Evolutionary conservation across 2,797 vertebrate genomes (phyloP), one percentile per base, ranked within the genome.

Genomic region (Paratrypauchen microcephalus): DNA sequence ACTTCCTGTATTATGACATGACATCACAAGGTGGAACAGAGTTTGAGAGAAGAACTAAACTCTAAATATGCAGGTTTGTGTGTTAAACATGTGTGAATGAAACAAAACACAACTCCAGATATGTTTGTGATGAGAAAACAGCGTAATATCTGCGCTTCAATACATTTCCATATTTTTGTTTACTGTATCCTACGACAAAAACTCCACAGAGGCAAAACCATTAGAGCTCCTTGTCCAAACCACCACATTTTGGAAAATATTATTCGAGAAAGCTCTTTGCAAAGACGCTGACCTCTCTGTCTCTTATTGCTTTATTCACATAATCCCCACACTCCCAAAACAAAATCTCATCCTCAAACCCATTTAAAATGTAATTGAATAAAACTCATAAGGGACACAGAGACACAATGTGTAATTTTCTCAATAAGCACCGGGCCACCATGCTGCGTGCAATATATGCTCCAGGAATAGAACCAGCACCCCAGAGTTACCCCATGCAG

Each of bases 341-440:
- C 77, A 79, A 85, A 81, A 80, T 65, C 56, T 11, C 64, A 48
- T 77, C 84, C 83, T 79, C 83, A 84, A 88, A 86, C 75, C 73
- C 86, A 88, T 86, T 90, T 80, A 84, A 87, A 87, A 77, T 80
- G 81, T 92, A 92, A 92, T 93, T 92, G 89, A 94, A 90, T 89
- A 79, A 83, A 86, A 61, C 80, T 80, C 87, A 91, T 92, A 86
- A 85, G 87, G 91, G 89, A 90, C 80, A 75, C 88, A 71, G 73
- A 47, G 60, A 83, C 73, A 81, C 86, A 74, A 89, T 88, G 86
- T 89, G 81, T 83, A 86, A 89, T 91, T 88, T 89, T 78, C 86
- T 79, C 69, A 69, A 76, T 78, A 82, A 85, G 88, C 74, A 66
- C 80, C 47, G 70, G 65, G 83, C 84, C 82, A 55, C 84, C 86